phyloP scores from a whole-genome alignment of 1,140 invertebrate genomes.

The Galendromus occidentalis region DNA sequence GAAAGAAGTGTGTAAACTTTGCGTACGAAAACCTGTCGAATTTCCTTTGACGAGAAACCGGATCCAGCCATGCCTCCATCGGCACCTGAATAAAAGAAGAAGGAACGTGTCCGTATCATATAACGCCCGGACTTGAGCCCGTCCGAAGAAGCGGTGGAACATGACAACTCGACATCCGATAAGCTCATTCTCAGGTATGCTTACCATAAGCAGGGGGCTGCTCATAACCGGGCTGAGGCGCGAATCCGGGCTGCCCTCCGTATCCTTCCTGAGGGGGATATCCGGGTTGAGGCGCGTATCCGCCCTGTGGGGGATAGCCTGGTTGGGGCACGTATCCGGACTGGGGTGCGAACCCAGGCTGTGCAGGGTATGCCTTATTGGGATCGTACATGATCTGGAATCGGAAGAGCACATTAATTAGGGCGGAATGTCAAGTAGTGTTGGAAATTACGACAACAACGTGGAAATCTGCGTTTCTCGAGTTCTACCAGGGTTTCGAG shows the following conservation, averaged over 20 bases:
- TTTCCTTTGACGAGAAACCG: neutral
- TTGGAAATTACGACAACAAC: no score
- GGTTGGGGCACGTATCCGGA: neutral
- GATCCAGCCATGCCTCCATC: neutral
- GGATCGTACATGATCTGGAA: neutral
- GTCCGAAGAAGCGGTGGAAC: neutral
- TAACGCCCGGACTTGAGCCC: neutral
- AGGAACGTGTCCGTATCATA: neutral
- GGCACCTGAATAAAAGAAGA: neutral
- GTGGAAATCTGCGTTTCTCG: no score
- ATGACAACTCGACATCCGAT: neutral
- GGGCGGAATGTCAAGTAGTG: no score
- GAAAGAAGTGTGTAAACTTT: constrained; percentile 68
- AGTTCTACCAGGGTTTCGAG: no score
- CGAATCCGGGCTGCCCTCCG: neutral
- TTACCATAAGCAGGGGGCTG: constrained; percentile 1
- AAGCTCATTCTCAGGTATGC: no score
- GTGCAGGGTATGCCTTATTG: neutral
- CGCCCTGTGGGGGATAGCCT: neutral
- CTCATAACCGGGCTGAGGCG: neutral
- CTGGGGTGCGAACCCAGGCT: neutral
- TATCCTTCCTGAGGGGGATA: neutral
- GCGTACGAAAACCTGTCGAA: constrained; percentile 26
- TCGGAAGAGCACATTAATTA: neutral
- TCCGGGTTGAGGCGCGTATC: neutral